These are phyloP conservation scores for Trichacis sp. DNA, from an alignment of 2,888 invertebrate genomes.

Conservation along the genomic window DNA sequence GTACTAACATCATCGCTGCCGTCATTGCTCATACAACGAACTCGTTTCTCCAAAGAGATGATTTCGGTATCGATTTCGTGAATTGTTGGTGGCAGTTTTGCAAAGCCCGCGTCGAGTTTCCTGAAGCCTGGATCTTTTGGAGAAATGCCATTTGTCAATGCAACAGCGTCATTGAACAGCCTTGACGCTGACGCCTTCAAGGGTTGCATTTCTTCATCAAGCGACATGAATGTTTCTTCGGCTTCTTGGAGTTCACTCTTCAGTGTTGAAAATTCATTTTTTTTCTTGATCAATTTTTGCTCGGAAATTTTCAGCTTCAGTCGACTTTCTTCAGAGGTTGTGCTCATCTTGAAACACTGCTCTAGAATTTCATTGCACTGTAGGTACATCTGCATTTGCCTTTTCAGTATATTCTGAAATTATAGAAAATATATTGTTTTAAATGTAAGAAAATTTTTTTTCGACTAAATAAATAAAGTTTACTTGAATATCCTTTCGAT, in stretches of 20 bases:
- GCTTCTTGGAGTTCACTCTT: constrained; percentile 56
- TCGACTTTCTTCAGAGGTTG: constrained; percentile 51
- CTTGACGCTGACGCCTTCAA: constrained; percentile 70
- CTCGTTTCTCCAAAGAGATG: constrained; percentile 74
- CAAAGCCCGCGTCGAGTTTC: constrained; percentile 51
- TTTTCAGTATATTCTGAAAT: constrained; percentile 49
- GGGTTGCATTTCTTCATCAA: constrained; percentile 59
- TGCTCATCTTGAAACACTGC: constrained; percentile 54
- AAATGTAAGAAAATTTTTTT: too few species aligned
- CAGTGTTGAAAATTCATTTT: constrained; percentile 61
- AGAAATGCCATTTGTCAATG: constrained; percentile 71
- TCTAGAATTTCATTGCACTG: constrained; percentile 54
- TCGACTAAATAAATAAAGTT: too few species aligned
- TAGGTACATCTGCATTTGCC: constrained; percentile 56
- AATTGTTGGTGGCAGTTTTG: constrained; percentile 71
- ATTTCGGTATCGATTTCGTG: constrained; percentile 72
- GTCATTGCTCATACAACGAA: constrained; percentile 75
- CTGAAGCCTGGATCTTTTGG: constrained; percentile 73
- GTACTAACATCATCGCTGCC: constrained; percentile 72
- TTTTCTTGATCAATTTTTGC: constrained; percentile 47
- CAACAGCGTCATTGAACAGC: constrained; percentile 72
- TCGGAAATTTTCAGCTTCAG: constrained; percentile 49
- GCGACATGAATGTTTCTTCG: constrained; percentile 57
- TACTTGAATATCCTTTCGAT: constrained; percentile 52
- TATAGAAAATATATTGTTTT: too few species aligned